Evolutionary conservation across 2,113 vertebrate genomes (phyloP).

Genomic region (Chunga burmeisteri): DNA sequence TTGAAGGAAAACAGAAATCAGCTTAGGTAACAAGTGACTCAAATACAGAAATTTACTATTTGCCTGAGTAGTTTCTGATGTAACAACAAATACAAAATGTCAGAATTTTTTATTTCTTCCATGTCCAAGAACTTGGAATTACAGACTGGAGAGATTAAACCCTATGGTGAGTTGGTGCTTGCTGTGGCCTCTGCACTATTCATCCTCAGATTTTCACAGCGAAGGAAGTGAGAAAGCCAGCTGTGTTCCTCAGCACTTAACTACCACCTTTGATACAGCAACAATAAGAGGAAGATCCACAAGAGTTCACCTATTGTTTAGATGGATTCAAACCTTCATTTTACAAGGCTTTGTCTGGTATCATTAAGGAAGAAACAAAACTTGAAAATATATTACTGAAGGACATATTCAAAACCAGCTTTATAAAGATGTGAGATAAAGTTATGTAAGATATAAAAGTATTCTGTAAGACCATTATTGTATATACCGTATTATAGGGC

Average conservation of each 20-base stretch:
- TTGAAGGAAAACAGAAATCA: not conserved
- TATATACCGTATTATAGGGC: not conserved
- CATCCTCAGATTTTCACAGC: not conserved
- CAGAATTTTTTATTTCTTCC: not conserved
- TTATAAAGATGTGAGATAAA: not conserved
- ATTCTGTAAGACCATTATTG: not conserved
- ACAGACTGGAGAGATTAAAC: not conserved
- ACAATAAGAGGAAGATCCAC: not conserved
- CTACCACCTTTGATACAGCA: not conserved
- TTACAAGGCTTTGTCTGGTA: not conserved
- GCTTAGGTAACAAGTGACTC: not conserved
- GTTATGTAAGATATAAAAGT: not conserved
- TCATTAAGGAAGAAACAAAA: not conserved
- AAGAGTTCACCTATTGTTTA: not conserved
- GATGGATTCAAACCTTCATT: not conserved
- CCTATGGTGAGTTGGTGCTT: not conserved
- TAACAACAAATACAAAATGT: not conserved
- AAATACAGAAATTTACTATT: not conserved
- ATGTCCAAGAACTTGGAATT: not conserved
- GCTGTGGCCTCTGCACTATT: not conserved
- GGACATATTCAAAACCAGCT: not conserved
- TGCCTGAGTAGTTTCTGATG: not conserved
- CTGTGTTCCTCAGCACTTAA: not conserved
- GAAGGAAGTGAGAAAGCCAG: not conserved
- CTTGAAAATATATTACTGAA: not conserved